Evolutionary conservation across 2,888 invertebrate species (phyloP).

Genomic region (Andrena fulva): DNA sequence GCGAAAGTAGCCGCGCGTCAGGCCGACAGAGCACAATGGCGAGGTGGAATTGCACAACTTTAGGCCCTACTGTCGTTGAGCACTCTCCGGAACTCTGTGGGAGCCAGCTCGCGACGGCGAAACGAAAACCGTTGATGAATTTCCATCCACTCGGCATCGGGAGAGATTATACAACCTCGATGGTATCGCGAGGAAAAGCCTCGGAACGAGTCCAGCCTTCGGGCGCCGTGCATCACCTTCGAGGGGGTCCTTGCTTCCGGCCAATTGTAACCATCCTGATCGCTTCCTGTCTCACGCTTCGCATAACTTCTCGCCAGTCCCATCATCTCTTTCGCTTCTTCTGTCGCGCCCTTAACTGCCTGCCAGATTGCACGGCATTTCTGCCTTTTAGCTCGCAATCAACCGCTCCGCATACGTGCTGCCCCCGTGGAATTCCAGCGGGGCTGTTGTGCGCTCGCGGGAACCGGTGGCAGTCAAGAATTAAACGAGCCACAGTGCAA

Average conservation of each 20-base stretch:
- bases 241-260: slow-evolving; percentile 70
- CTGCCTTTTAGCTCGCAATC: slow-evolving; percentile 20
- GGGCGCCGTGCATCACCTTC: slow-evolving; percentile 53
- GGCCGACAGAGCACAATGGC: slow-evolving; percentile 60
- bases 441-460: background rate
- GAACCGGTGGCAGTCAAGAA: background rate
- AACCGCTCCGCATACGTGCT: background rate
- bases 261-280: slow-evolving; percentile 69
- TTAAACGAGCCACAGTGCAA: too few relatives aligned
- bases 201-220: slow-evolving; percentile 43
- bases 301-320: slow-evolving; percentile 66
- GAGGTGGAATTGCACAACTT: slow-evolving; percentile 58
- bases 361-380: slow-evolving; percentile 53
- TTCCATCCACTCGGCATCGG: slow-evolving; percentile 27
- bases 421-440: slow-evolving; percentile 37
- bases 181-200: slow-evolving; percentile 37
- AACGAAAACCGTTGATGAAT: slow-evolving; percentile 43
- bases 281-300: slow-evolving; percentile 74
- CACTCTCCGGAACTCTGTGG: slow-evolving; percentile 68
- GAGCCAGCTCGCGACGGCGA: slow-evolving; percentile 38
- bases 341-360: slow-evolving; percentile 22
- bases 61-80: slow-evolving; percentile 65
- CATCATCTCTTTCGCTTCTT: slow-evolving; percentile 48
- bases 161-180: slow-evolving; percentile 33
- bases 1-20: slow-evolving; percentile 59